Evolutionary conservation across 2,888 invertebrate genomes (phyloP).

Genomic region (Campoplex capitator): DNA sequence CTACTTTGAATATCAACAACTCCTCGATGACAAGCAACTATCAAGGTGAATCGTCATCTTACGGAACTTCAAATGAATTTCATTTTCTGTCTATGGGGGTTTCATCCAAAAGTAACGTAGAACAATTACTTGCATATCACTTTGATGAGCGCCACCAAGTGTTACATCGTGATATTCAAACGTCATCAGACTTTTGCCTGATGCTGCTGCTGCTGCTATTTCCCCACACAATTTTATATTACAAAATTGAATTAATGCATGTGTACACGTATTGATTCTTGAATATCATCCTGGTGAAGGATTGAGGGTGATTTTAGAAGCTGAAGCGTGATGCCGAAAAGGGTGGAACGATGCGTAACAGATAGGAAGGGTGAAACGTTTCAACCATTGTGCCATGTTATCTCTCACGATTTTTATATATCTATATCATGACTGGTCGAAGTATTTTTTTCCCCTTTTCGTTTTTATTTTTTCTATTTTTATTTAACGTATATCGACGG

Average conservation of each 20-base stretch:
- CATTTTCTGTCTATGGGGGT: constrained; percentile 83
- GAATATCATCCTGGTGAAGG: constrained; percentile 58
- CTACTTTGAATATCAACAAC: background rate
- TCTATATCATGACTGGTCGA: constrained; percentile 63
- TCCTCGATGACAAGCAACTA: constrained; percentile 5
- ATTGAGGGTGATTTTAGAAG: constrained; percentile 39
- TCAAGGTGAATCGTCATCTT: constrained; percentile 64
- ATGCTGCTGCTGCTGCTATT: constrained; percentile 35
- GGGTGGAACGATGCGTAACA: constrained; percentile 52
- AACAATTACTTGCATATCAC: constrained; percentile 80
- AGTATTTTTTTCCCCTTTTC: constrained; percentile 46
- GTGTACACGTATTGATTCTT: constrained; percentile 43
- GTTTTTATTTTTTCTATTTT: constrained; percentile 6
- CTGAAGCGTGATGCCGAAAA: constrained; percentile 36
- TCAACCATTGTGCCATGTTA: constrained; percentile 46
- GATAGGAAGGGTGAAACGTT: constrained; percentile 65
- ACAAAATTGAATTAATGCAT: constrained; percentile 48
- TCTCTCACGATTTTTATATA: constrained; percentile 55
- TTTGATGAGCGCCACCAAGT: constrained; percentile 4
- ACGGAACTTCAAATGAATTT: constrained; percentile 80
- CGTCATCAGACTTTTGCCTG: background rate
- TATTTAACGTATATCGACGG: constrained; percentile 50
- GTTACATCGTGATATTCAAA: constrained; percentile 15
- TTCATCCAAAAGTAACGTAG: constrained; percentile 79
- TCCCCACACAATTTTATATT: constrained; percentile 12